Evolutionary conservation across 2,113 vertebrate species (phyloP).

Genomic region (Mormyrus lacerda): DNA sequence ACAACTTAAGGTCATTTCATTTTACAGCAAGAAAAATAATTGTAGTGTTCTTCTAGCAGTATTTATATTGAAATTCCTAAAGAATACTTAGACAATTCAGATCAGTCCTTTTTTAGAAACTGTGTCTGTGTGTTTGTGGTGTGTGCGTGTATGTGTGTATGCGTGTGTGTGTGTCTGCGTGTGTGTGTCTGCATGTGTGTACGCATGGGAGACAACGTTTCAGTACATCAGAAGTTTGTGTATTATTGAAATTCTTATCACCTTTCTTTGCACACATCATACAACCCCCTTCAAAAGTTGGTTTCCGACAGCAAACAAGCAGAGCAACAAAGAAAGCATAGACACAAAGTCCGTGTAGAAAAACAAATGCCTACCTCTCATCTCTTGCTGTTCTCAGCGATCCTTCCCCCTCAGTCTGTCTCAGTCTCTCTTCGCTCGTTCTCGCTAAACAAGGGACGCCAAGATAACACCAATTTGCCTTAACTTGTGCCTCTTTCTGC

Average conservation of each 20-base stretch:
- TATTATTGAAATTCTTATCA: neutral
- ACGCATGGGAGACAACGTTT: neutral
- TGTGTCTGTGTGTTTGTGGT: neutral
- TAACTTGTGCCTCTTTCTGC: conserved; percentile 39
- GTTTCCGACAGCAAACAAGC: neutral
- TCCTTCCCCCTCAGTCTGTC: neutral
- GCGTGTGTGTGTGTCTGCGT: neutral
- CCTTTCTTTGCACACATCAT: neutral
- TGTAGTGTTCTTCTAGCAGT: neutral
- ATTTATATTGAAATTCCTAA: neutral
- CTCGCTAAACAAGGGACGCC: neutral
- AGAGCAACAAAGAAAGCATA: neutral
- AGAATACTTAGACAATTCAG: neutral
- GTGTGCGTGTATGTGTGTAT: neutral
- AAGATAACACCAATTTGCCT: conserved; percentile 32
- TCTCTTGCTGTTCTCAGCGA: conserved; percentile 2
- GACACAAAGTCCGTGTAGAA: neutral
- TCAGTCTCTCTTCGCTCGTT: neutral
- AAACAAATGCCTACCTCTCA: conserved; percentile 16
- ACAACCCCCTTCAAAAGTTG: neutral
- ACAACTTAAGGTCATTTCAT: neutral
- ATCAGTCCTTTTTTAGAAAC: neutral
- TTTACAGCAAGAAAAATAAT: neutral
- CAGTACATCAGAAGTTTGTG: neutral
- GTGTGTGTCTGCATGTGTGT: neutral